Percentiles rank a stretch among this genome's conserved stretches.
phyloP scores from a whole-genome alignment of 2,113 vertebrate genomes.

The Cynocephalus volans region DNA sequence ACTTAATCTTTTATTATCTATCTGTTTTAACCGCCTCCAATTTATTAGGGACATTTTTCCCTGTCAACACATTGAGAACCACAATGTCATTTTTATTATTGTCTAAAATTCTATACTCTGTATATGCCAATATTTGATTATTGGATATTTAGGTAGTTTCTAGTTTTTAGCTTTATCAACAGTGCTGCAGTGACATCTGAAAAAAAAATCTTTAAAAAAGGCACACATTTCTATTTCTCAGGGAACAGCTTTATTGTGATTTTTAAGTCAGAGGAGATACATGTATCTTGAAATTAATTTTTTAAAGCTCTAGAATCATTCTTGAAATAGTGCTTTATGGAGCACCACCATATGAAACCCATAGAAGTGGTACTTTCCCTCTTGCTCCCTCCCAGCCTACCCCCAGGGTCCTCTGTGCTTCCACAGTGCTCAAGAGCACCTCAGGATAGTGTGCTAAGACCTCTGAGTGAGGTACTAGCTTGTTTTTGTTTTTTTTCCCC shows the following conservation, averaged over 20 bases:
- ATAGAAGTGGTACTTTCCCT: not conserved
- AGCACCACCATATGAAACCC: not conserved
- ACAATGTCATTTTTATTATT: not conserved
- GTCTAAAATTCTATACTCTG: not conserved
- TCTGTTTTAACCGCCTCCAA: not conserved
- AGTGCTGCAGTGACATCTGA: not conserved
- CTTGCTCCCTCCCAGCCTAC: too few relatives aligned
- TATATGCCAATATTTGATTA: not conserved
- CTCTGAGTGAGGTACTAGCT: not conserved
- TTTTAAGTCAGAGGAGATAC: not conserved
- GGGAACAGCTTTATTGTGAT: not conserved
- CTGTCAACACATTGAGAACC: constrained; percentile 32
- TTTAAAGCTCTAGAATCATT: not conserved
- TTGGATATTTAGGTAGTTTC: constrained; percentile 27
- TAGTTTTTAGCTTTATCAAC: not conserved
- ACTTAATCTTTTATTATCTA: not conserved
- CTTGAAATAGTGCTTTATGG: not conserved
- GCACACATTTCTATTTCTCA: not conserved
- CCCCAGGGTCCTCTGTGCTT: not conserved
- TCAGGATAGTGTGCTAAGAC: not conserved
- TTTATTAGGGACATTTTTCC: constrained; percentile 29
- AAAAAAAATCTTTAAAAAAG: not conserved
- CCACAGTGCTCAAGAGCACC: too few relatives aligned
- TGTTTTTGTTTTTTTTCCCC: not conserved
- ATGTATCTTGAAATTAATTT: not conserved